Base-by-base conservation (phyloP, 2,113 vertebrate species). In the Sclerurus mexicanus region DNA sequence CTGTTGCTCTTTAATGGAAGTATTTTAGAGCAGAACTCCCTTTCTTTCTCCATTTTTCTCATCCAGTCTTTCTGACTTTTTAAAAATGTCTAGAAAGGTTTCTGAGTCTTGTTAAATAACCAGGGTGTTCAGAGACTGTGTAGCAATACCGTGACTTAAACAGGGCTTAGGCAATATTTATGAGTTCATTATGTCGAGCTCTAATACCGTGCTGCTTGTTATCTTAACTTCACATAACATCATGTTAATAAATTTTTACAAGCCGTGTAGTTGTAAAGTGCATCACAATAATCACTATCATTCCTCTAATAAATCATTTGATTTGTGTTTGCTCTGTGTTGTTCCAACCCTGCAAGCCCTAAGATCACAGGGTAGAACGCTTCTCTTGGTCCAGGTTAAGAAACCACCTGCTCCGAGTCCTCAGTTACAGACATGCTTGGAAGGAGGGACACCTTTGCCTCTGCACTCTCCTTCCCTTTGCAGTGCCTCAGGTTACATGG, bases 161-260 rank as follows among this genome's bases (percentile, higher is more conserved):
- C 19, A 74, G 73, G 50, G 68, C 60, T 87, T 42, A 39, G 81
- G 24, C 49, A 66, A 6, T 85, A 75, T 82, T 94, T 91, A 75
- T 96, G 62, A 85, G 81, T 64, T 47, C 30, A 18, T 85, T 82
- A 44, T 72, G 55, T 85, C 56, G 56, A 59, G 58, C 13, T 78
- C 42, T 94, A 44, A 68, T 64, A 59, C 44, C 31, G 18, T 75
- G 40, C 52, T 91, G 42, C 55, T 62, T 74, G 56, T 78, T 76
- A 89, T 69, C 68, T 86, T 94, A 91, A 89, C 81, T 78, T 87
- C 25, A 35, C 35, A 6, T 67, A 81, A 47, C 87, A 66, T 84
- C 31, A 18, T 37, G 58, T 46, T 84, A 93, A 92, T 93, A 95
- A 93, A 64, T 72, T 49, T 92, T 75, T 72, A 81, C 73, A 79